Conservation (phyloP, 2,113 vertebrate genomes). For the Actinemys pallida region DNA sequence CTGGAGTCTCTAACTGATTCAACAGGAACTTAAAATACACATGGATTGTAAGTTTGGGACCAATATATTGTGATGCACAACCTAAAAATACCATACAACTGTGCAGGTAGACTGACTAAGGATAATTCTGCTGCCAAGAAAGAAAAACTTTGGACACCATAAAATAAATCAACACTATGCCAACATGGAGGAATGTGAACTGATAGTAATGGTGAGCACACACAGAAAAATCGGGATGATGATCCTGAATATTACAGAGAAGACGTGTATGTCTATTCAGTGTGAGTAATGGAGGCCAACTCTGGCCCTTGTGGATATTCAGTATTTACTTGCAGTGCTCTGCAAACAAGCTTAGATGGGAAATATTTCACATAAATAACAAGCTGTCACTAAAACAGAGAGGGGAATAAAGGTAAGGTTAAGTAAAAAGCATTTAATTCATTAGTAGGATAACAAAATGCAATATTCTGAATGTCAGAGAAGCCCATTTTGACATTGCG, state of each 20-base stretch:
- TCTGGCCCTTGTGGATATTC: background rate
- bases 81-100: accelerated
- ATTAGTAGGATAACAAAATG: slow-evolving; percentile 36
- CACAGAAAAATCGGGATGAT: background rate
- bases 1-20: background rate
- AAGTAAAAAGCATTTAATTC: slow-evolving; percentile 57
- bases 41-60: background rate
- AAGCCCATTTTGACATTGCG: slow-evolving; percentile 31
- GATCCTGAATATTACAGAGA: background rate
- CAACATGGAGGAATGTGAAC: background rate
- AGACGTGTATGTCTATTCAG: background rate
- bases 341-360: background rate
- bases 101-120: background rate
- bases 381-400: slow-evolving; percentile 48
- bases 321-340: background rate
- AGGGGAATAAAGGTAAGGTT: slow-evolving; percentile 46
- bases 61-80: background rate
- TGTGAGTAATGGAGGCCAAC: background rate
- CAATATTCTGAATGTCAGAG: slow-evolving; percentile 39
- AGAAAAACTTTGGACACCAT: background rate
- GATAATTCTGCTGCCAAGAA: background rate
- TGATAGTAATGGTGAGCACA: background rate
- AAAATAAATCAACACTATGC: background rate
- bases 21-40: background rate
- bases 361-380: background rate